These are phyloP conservation scores for Elachura formosa DNA, from an alignment of 2,113 vertebrate species.

Conservation along the genomic window DNA sequence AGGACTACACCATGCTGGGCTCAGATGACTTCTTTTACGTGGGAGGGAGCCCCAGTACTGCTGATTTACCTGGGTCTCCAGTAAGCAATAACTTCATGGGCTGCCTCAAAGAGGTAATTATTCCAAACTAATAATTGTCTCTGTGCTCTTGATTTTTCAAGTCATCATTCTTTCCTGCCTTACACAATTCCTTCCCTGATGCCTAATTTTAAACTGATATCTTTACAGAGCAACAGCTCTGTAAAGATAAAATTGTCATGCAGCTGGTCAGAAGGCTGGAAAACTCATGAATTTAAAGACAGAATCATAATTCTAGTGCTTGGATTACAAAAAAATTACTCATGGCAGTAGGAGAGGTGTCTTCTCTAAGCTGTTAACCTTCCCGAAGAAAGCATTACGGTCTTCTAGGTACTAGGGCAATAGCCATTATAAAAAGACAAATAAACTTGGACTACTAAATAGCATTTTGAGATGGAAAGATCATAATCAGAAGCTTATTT, in stretches of 20 bases:
- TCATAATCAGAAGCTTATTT: neutral
- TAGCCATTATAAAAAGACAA: neutral
- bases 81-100: conserved; percentile 99
- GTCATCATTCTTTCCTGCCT: neutral
- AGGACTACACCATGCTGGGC: conserved; percentile 98
- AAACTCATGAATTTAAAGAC: neutral
- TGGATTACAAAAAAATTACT: neutral
- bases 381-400: neutral
- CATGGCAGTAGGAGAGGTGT: neutral
- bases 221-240: neutral
- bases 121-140: neutral
- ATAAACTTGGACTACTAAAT: neutral
- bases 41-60: conserved; percentile 94
- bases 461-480: neutral
- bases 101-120: conserved; percentile 91
- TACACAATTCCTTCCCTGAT: neutral
- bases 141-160: neutral
- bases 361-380: neutral
- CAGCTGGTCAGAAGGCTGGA: neutral
- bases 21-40: conserved; percentile 99
- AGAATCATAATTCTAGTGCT: neutral
- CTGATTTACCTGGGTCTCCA: conserved; percentile 93
- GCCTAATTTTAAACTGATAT: neutral
- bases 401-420: neutral
- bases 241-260: neutral